Evolutionary conservation across 2,888 invertebrate genomes (phyloP).

Genomic region (Lasioglossum lativentre): DNA sequence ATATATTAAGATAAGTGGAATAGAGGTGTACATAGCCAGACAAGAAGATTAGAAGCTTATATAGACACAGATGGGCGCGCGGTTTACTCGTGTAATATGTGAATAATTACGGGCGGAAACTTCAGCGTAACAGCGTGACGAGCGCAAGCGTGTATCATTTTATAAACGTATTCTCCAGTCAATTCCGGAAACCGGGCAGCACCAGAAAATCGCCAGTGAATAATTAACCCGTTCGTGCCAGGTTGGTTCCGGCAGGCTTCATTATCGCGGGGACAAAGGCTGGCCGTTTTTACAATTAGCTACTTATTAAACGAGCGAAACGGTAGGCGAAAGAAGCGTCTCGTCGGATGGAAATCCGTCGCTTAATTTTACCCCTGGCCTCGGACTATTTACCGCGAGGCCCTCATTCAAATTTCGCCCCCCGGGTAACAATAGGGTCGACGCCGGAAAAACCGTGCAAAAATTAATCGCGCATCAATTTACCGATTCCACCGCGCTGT

Average conservation of each 20-base stretch:
- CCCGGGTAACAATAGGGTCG: not conserved
- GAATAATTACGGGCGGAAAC: not conserved
- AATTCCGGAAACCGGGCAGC: conserved; percentile 39
- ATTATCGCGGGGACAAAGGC: not conserved
- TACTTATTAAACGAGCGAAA: conserved; percentile 33
- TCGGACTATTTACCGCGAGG: conserved; percentile 11
- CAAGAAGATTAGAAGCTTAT: conserved; percentile 14
- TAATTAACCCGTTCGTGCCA: conserved; percentile 46
- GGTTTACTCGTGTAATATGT: not conserved
- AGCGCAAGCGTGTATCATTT: not conserved
- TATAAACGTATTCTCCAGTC: conserved; percentile 26
- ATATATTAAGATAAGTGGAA: conserved; percentile 23
- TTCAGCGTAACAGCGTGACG: not conserved
- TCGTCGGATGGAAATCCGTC: conserved; percentile 27
- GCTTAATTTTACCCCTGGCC: conserved; percentile 11
- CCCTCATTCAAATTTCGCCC: not conserved
- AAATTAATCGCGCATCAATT: conserved; percentile 22
- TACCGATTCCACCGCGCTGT: not conserved
- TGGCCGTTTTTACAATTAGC: conserved; percentile 36
- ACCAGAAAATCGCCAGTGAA: conserved; percentile 53
- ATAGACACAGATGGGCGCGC: not conserved
- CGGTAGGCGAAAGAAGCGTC: not conserved
- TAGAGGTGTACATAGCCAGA: not conserved
- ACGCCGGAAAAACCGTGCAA: not conserved
- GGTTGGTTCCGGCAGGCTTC: conserved; percentile 1